A percentile compares a stretch with the other conserved stretches of the same genome.
These are phyloP conservation scores for Vireo griseus DNA, from an alignment of 2,797 vertebrate species.

Conservation along the genomic window DNA sequence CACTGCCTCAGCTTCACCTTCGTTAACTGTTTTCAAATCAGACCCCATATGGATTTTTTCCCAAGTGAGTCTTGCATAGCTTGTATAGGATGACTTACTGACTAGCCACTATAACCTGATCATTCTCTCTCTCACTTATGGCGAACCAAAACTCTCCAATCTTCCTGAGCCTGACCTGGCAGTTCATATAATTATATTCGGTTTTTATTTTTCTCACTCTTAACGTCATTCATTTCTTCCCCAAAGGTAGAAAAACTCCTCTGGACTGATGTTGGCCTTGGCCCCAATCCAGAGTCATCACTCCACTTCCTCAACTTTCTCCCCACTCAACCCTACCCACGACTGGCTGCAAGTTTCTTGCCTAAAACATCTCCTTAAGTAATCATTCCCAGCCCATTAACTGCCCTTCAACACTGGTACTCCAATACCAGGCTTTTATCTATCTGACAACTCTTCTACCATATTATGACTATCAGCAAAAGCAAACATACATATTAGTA, in stretches of 20 bases:
- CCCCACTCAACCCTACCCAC: background rate
- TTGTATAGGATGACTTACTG: background rate
- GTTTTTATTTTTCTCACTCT: background rate
- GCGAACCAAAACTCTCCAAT: background rate
- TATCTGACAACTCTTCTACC: background rate
- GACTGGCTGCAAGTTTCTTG: background rate
- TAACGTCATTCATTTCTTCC: background rate
- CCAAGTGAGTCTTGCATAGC: background rate
- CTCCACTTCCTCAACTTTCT: background rate
- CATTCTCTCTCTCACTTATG: background rate
- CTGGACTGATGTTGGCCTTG: background rate
- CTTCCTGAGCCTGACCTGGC: background rate
- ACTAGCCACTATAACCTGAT: background rate
- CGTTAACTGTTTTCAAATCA: background rate
- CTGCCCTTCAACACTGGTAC: background rate
- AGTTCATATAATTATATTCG: background rate
- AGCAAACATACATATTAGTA: background rate
- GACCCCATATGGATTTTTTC: rapidly evolving
- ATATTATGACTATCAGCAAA: background rate
- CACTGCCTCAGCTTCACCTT: background rate
- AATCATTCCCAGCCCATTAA: background rate
- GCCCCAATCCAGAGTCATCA: background rate
- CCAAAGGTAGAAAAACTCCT: background rate
- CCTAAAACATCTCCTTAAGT: background rate
- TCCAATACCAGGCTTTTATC: background rate